These are phyloP conservation scores for Lota lota DNA, from an alignment of 2,113 vertebrate species.

Conservation along the genomic window DNA sequence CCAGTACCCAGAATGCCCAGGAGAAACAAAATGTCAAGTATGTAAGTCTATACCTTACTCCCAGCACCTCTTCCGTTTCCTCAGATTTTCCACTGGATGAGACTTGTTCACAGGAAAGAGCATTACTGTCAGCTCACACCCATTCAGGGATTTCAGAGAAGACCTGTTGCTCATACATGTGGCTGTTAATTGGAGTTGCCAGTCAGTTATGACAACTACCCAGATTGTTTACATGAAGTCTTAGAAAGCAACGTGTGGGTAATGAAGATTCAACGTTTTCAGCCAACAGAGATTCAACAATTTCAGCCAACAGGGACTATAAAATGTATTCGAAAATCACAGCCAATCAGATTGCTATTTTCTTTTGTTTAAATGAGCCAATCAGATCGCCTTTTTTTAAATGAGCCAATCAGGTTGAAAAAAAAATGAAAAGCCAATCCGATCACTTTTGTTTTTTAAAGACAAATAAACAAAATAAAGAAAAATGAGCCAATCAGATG, in stretches of 20 bases:
- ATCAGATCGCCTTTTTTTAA: no score
- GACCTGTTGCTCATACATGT: conserved; percentile 22
- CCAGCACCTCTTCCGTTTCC: conserved; percentile 11
- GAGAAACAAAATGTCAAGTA: conserved; percentile 17
- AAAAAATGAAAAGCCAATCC: no score
- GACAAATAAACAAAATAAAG: no score
- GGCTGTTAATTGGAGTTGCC: conserved; percentile 11
- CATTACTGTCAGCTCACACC: conserved; percentile 12
- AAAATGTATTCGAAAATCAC: no score
- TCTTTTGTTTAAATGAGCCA: no score
- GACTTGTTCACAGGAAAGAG: conserved; percentile 2
- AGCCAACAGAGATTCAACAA: background rate
- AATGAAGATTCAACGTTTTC: conserved; percentile 11
- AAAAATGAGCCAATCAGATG: no score
- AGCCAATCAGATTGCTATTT: no score
- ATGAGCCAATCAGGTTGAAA: no score
- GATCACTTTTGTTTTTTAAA: no score
- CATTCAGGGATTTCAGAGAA: conserved; percentile 19
- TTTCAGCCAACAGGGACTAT: background rate
- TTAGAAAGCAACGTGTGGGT: conserved; percentile 7
- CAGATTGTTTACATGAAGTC: conserved; percentile 17
- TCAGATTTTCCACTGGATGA: conserved; percentile 20
- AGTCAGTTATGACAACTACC: conserved; percentile 19
- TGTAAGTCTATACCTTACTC: conserved; percentile 8
- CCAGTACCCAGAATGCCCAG: conserved; percentile 1